Conservation (phyloP, 1,140 invertebrate species). For the Triops cancriformis region DNA sequence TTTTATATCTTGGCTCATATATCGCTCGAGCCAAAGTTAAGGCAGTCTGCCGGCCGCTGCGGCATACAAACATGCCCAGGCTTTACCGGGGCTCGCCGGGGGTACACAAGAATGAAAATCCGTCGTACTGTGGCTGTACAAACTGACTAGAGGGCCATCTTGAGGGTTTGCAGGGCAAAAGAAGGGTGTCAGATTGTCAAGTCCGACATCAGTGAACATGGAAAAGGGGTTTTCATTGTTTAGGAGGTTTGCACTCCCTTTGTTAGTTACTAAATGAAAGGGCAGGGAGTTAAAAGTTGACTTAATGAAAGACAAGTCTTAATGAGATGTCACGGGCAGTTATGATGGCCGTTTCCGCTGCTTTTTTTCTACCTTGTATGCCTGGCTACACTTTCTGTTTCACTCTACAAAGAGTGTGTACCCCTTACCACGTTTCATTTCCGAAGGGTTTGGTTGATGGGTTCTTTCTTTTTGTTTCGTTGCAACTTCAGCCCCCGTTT, state of each 20-base stretch:
- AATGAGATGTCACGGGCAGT: background rate
- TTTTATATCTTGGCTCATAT: background rate
- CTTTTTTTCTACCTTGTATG: background rate
- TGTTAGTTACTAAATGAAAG: background rate
- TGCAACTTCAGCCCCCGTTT: background rate
- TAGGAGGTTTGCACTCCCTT: background rate
- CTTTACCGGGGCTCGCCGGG: no score
- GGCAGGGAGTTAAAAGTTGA: constrained; percentile 1
- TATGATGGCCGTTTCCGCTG: constrained; percentile 8
- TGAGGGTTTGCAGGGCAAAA: no score
- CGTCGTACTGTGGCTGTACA: no score
- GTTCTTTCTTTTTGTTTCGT: background rate
- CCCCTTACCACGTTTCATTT: background rate
- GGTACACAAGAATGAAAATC: no score
- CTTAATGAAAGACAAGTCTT: constrained; percentile 14
- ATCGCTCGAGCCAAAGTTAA: background rate
- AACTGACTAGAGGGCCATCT: no score
- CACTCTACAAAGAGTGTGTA: no score
- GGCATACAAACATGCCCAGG: no score
- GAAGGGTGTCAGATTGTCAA: no score
- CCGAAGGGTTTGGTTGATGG: background rate
- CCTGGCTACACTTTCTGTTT: background rate
- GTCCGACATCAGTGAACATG: background rate
- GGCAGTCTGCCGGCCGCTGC: no score
- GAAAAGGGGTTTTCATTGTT: background rate